Evolutionary conservation across 2,113 vertebrate genomes (phyloP).

Genomic region (Anser cygnoides): DNA sequence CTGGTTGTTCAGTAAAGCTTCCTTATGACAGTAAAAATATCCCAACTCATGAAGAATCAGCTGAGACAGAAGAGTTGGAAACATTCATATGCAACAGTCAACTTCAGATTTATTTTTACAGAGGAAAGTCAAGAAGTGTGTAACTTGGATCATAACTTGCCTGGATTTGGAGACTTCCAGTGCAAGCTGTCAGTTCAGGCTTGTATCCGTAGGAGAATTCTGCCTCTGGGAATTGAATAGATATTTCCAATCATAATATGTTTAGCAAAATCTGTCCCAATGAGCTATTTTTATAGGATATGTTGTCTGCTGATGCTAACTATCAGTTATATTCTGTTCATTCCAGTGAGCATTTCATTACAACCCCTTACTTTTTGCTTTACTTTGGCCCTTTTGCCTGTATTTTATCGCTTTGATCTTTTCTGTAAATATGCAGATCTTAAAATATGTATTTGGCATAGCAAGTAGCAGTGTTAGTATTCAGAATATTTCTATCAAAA

Average conservation of each 20-base stretch:
- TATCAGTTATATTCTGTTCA: slow-evolving; percentile 13
- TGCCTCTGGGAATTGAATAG: neutral
- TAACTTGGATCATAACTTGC: neutral
- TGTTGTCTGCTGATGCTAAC: neutral
- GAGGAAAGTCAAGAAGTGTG: neutral
- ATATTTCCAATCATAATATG: neutral
- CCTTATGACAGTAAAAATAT: neutral
- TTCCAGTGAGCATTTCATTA: slow-evolving; percentile 2
- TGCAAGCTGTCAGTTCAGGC: neutral
- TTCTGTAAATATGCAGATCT: neutral
- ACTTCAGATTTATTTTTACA: neutral
- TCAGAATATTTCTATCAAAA: neutral
- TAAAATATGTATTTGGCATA: neutral
- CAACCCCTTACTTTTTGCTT: neutral
- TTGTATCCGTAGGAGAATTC: slow-evolving; percentile 12
- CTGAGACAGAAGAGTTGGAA: neutral
- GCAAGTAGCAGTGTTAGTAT: neutral
- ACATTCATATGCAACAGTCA: neutral
- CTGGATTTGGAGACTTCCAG: neutral
- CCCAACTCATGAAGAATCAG: neutral
- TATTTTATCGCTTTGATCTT: neutral
- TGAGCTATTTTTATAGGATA: slow-evolving; percentile 1
- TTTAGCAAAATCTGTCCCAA: neutral
- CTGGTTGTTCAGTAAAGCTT: neutral
- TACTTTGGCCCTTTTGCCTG: neutral